Conservation (phyloP, 2,113 vertebrate genomes). For the Apodemus speciosus region DNA sequence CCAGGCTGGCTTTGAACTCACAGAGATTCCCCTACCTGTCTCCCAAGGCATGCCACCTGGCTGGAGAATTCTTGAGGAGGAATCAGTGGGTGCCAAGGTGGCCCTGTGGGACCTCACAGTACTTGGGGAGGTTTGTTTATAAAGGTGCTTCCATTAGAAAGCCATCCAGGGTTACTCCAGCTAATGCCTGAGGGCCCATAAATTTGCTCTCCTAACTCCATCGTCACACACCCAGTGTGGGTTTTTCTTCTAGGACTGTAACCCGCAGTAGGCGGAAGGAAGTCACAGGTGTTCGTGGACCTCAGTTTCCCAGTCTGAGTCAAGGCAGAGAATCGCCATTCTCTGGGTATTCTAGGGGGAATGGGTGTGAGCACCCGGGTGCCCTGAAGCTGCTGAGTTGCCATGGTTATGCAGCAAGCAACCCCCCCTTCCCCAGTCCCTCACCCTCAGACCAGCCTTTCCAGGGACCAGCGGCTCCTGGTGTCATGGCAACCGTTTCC, state of each 20-base stretch:
- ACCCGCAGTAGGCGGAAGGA: not conserved
- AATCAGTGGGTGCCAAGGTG: not conserved
- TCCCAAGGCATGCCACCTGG: not conserved
- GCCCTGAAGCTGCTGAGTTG: constrained; percentile 12
- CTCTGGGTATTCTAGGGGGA: too few relatives aligned
- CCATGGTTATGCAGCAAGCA: constrained; percentile 56
- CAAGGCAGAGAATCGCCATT: not conserved
- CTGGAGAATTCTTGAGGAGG: not conserved
- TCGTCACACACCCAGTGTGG: too few relatives aligned
- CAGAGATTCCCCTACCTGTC: not conserved
- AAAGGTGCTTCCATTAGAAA: not conserved
- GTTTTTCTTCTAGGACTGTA: too few relatives aligned
- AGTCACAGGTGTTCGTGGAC: not conserved
- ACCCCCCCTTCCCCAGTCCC: not conserved
- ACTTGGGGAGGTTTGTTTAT: too few relatives aligned
- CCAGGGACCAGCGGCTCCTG: constrained; percentile 35
- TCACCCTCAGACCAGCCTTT: constrained; percentile 58
- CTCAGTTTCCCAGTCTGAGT: not conserved
- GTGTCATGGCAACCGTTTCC: constrained; percentile 73
- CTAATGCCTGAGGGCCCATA: not conserved
- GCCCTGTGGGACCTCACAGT: not conserved
- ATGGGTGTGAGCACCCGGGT: not conserved
- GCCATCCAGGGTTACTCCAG: not conserved
- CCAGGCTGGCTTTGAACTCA: not conserved
- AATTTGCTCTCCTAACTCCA: not conserved